Evolutionary conservation across 2,113 vertebrate species (phyloP), one percentile per base, ranked within the genome.

Genomic region (Hippocampus comes): DNA sequence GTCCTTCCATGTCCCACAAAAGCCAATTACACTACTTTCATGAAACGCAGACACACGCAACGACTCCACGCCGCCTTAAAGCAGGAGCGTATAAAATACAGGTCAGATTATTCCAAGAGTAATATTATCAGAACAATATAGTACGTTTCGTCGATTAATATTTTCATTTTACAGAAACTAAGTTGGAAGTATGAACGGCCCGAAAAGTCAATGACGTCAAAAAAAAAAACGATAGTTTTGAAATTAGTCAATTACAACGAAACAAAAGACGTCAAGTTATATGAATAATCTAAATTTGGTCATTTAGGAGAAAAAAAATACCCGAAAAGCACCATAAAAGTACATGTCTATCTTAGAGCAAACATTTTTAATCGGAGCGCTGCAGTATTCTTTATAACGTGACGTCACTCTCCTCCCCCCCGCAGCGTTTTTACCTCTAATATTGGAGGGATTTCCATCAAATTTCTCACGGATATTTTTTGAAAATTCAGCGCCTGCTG

Each of bases 371-470:
- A 46, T 18, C 3, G 34, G 9, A 34, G 12, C 15, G 5, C 15
- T 34, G 27, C 14, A 9, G 2, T 61, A 61, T 61, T 61, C 57
- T 34, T 61, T 30, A 30, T 60, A 60, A 60, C 27, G 27, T 61
- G n/a, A 48, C 38, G 63, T 68, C 73, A 70, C 61, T 79, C 34
- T 69, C 30, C 20, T 10, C 63, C 56, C 72, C 68, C 70, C 73
- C 30, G 27, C 88, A 99, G 97, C 86, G 85, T 97, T 82, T 94
- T 98, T 77, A 95, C 97, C 88, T 89, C 95, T 81, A 94, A n/a
- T n/a, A n/a, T 30, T 4, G 30, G 30, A 34, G 30, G 30, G 4
- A 34, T 34, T 34, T 0, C 4, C 30, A 34, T 34, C 30, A 34
- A 34, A 34, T 34, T 34, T 34, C 30, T 34, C 30, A 34, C 30